Evolutionary conservation across 1,140 invertebrate species (phyloP), one percentile per base, ranked within the genome.

Genomic region (Solen grandis): DNA sequence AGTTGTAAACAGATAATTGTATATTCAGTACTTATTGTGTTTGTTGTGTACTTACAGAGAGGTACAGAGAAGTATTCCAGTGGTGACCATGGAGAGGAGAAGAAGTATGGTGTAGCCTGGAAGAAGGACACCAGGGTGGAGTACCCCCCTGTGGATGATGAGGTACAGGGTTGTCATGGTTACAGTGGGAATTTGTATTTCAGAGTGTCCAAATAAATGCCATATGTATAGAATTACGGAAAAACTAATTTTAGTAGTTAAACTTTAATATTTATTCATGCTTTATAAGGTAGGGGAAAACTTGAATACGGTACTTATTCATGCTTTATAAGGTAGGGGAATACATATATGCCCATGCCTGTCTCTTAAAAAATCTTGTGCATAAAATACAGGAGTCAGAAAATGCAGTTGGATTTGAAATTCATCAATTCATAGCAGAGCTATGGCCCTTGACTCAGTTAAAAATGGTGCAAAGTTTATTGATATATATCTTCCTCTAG

Each of bases 51-150:
- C 62, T 88, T 89, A 82, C 84, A 89, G 88, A 88, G 87, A 80
- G 88, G 88, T 22, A 89, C 87, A 35, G 88, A 89, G 68, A 89
- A 89, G 72, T 88, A 88, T 72, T 79, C 50, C 62, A 36, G 74
- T 62, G 25, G 79, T 82, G 38, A 73, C 82, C 41, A 76, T 78
- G n/a, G 70, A 69, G 62, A 73, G 10, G 60, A 69, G 16, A 78
- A 74, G 22, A 83, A 86, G 50, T 87, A 83, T 79, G 85, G 86
- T n/a, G 88, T 88, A 29, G 79, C 87, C 29, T 89, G 77, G 68
- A 88, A 84, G 76, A 89, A 87, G 29, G 82, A 85, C 77, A 82
- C 70, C 57, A 69, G 79, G 50, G 57, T 81, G 62, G 33, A 46
- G 65, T 31, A 50, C 33, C 33, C 55, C 55, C 55, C 41, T 16